Percentiles rank a stretch among this genome's conserved stretches.
phyloP scores from a whole-genome alignment of 2,797 vertebrate species.

The Bradypus variegatus region DNA sequence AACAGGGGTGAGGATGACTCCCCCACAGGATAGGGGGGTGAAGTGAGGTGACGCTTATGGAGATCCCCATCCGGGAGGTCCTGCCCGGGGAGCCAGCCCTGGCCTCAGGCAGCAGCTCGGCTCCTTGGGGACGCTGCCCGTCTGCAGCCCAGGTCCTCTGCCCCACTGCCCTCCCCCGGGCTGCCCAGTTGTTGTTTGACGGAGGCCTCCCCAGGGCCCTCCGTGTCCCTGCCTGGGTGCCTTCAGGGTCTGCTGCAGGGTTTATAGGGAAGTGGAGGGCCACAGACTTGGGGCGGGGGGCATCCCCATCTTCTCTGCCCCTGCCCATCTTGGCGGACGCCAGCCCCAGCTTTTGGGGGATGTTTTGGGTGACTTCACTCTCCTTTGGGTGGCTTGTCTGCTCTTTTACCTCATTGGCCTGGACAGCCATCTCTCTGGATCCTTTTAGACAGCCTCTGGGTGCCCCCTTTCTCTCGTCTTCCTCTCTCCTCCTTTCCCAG shows the following conservation, averaged over 20 bases:
- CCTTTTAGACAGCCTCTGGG: neutral
- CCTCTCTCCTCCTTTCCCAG: neutral
- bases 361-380: neutral
- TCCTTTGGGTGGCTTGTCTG: neutral
- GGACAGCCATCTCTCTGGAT: neutral
- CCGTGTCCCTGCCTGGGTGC: fast-evolving
- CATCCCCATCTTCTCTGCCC: neutral
- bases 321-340: neutral
- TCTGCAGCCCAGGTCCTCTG: neutral
- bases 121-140: neutral
- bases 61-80: too few relatives aligned
- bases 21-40: neutral
- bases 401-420: neutral
- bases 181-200: neutral
- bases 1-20: neutral
- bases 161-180: neutral
- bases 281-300: neutral
- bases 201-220: neutral
- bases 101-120: too few relatives aligned
- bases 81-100: too few relatives aligned
- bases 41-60: neutral
- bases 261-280: too few relatives aligned
- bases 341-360: neutral
- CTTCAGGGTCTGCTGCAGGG: neutral
- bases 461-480: neutral